These are phyloP conservation scores for Chironomus tentans DNA, from an alignment of 2,888 invertebrate genomes.

Conservation along the genomic window DNA sequence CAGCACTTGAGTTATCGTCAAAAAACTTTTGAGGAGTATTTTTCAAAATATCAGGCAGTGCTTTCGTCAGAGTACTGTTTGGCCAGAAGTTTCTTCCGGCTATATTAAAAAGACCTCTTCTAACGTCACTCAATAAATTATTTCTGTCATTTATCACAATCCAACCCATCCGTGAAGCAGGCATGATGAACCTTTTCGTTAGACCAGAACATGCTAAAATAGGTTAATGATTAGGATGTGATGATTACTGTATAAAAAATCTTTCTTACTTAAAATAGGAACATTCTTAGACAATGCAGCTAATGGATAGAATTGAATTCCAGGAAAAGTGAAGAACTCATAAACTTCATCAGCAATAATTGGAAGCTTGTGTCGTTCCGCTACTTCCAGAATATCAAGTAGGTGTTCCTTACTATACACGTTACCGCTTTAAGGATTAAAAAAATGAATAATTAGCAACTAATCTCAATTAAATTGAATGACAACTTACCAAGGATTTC, in stretches of 20 bases:
- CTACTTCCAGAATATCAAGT: constrained; percentile 67
- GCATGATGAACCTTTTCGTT: constrained; percentile 93
- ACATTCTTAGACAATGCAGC: constrained; percentile 79
- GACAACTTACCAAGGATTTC: constrained; percentile 69
- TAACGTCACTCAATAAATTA: constrained; percentile 33
- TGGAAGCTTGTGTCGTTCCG: constrained; percentile 68
- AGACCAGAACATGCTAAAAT: constrained; percentile 72
- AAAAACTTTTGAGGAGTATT: constrained; percentile 76
- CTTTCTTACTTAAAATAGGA: constrained; percentile 58
- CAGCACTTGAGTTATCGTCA: constrained; percentile 49
- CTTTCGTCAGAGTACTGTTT: constrained; percentile 84
- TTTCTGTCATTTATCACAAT: constrained; percentile 80
- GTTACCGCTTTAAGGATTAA: constrained; percentile 54
- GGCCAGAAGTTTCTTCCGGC: constrained; percentile 86
- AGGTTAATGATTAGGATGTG: too few relatives aligned
- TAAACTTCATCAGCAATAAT: constrained; percentile 98
- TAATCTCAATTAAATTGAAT: neutral
- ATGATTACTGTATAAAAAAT: too few relatives aligned
- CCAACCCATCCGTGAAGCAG: constrained; percentile 98
- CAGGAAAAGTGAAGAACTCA: constrained; percentile 86
- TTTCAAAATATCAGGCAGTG: constrained; percentile 73
- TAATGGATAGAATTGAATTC: constrained; percentile 67
- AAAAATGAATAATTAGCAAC: neutral
- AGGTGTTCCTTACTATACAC: constrained; percentile 80
- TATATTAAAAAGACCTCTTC: constrained; percentile 51